Percentiles rank a stretch among this genome's conserved stretches.
Evolutionary conservation across 2,113 vertebrate species (phyloP).

Genomic region (Phaetusa simplex): DNA sequence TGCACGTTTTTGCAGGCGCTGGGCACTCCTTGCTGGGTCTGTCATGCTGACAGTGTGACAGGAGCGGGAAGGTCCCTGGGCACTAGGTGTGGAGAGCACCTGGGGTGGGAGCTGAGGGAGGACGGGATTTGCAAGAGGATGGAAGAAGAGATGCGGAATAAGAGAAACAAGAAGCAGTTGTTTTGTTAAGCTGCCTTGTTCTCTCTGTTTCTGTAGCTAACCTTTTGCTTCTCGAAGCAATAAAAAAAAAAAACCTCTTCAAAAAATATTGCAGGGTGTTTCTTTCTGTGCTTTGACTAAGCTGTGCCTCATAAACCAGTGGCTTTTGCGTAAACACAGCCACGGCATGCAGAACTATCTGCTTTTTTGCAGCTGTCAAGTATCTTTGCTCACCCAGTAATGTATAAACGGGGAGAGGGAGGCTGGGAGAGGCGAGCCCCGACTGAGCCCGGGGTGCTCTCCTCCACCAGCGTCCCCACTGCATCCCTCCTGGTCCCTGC

Average conservation of each 20-base stretch:
- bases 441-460: not conserved
- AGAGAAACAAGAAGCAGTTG: not conserved
- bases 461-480: not conserved
- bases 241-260: not conserved
- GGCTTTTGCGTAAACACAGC: slow-evolving; percentile 13
- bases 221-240: slow-evolving; percentile 2
- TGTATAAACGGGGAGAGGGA: not conserved
- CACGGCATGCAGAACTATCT: not conserved
- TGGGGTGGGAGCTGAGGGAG: not conserved
- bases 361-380: not conserved
- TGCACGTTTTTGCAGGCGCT: not conserved
- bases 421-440: not conserved
- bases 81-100: not conserved
- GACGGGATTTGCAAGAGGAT: not conserved
- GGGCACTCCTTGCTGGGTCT: not conserved
- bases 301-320: slow-evolving; percentile 27
- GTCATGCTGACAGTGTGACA: not conserved
- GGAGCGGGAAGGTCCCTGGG: not conserved
- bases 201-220: slow-evolving; percentile 33
- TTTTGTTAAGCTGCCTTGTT: not conserved
- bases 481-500: not conserved
- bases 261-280: slow-evolving; percentile 34
- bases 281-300: slow-evolving; percentile 36
- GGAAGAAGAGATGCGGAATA: not conserved
- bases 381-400: not conserved